phyloP scores from a whole-genome alignment of 2,797 vertebrate species.

The Aeoliscus strigatus region DNA sequence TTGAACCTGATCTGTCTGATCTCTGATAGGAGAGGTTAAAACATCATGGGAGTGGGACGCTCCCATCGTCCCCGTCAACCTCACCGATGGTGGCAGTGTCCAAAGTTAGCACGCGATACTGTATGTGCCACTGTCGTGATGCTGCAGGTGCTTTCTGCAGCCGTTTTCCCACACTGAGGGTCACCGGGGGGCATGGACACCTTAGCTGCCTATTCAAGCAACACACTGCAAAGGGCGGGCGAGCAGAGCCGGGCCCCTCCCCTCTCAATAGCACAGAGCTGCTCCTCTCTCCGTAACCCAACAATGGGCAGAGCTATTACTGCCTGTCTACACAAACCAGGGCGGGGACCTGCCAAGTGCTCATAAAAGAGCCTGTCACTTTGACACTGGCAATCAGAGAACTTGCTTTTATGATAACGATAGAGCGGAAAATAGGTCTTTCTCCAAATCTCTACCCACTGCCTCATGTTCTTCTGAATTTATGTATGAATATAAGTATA shows the following conservation, averaged over 20 bases:
- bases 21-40: slow-evolving; percentile 39
- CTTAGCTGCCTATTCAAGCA: slow-evolving; percentile 73
- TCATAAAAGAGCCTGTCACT: slow-evolving; percentile 75
- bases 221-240: slow-evolving; percentile 56
- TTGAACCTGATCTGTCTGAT: slow-evolving; percentile 53
- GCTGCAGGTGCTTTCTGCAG: slow-evolving; percentile 69
- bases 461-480: no score
- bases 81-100: slow-evolving; percentile 39
- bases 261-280: slow-evolving; percentile 67
- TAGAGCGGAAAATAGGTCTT: slow-evolving; percentile 47
- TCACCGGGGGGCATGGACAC: slow-evolving; percentile 74
- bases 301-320: slow-evolving; percentile 75
- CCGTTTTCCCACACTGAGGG: slow-evolving; percentile 73
- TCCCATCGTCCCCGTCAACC: slow-evolving; percentile 42
- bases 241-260: slow-evolving; percentile 54
- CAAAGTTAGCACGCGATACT: slow-evolving; percentile 66
- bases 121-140: slow-evolving; percentile 50
- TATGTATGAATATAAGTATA: no score
- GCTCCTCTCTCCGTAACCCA: slow-evolving; percentile 59
- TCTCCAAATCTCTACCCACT: no score
- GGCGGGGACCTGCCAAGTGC: slow-evolving; percentile 63
- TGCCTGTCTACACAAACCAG: slow-evolving; percentile 73
- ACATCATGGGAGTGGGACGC: slow-evolving; percentile 42
- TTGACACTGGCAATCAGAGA: slow-evolving; percentile 69
- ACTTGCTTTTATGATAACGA: slow-evolving; percentile 59